Conservation (phyloP, 2,888 invertebrate species). For the Deilephila porcellus region DNA sequence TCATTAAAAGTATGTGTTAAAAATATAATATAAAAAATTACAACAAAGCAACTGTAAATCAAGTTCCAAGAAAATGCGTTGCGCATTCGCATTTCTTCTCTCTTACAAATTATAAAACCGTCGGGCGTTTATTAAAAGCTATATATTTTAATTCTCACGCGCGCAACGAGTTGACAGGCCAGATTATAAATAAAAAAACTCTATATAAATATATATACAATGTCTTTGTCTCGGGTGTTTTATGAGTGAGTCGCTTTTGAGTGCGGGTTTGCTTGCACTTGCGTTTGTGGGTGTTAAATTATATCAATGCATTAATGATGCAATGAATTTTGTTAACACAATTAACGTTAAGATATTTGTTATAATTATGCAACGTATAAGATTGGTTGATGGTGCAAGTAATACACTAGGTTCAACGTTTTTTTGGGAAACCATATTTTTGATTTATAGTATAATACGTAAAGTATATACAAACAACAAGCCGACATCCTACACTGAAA, state of each 20-base stretch:
- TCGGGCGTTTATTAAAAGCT: conserved; percentile 44
- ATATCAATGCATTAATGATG: background rate
- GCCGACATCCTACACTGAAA: too few relatives aligned
- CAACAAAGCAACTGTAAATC: conserved; percentile 57
- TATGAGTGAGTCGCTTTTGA: conserved; percentile 25
- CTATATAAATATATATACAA: conserved; percentile 33
- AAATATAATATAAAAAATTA: conserved; percentile 48
- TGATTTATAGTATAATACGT: too few relatives aligned
- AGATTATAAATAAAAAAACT: conserved; percentile 49
- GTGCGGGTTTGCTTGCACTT: background rate
- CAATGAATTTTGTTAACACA: background rate
- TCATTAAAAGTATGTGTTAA: conserved; percentile 28
- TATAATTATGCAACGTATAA: background rate
- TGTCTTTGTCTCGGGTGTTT: conserved; percentile 29
- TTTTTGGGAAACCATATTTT: too few relatives aligned
- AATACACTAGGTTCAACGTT: too few relatives aligned
- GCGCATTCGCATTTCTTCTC: conserved; percentile 40
- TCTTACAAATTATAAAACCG: conserved; percentile 32
- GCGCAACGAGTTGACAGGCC: conserved; percentile 45
- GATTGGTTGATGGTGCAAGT: too few relatives aligned
- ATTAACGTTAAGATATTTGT: background rate
- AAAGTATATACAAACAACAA: too few relatives aligned
- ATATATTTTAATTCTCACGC: conserved; percentile 54
- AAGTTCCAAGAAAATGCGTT: conserved; percentile 54
- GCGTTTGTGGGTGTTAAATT: background rate